These are phyloP conservation scores for Rhipidura dahli DNA, from an alignment of 2,113 vertebrate genomes.

Conservation along the genomic window DNA sequence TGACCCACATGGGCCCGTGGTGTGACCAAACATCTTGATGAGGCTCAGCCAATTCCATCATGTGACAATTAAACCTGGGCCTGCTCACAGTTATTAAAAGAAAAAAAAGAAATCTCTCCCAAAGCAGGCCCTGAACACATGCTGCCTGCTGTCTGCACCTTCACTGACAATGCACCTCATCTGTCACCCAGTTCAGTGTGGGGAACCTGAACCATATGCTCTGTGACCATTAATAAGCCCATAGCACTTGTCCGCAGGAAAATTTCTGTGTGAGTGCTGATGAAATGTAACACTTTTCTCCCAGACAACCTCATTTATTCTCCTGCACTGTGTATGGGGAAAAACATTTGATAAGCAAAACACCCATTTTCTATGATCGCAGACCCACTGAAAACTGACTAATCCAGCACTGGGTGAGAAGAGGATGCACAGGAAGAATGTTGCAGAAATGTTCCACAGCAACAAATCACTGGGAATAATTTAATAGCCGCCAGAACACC, in stretches of 20 bases:
- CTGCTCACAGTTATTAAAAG: neutral
- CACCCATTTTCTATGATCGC: neutral
- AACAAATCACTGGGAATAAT: neutral
- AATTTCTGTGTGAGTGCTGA: neutral
- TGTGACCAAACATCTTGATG: neutral
- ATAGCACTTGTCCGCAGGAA: neutral
- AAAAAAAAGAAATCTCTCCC: neutral
- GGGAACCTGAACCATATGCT: neutral
- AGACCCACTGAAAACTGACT: neutral
- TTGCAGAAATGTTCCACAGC: neutral
- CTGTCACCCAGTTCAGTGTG: neutral
- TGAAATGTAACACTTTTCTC: neutral
- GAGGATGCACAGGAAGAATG: neutral
- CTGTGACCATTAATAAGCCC: neutral
- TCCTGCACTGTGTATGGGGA: neutral
- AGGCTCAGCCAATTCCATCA: neutral
- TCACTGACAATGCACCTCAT: accelerated
- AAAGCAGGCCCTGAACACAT: neutral
- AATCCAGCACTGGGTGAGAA: neutral
- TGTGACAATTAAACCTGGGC: neutral
- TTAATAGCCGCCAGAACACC: neutral
- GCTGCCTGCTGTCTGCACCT: neutral
- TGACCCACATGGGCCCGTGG: accelerated
- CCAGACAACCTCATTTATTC: neutral
- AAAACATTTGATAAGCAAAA: neutral